These are phyloP conservation scores for human DNA, from an alignment of 2,113 vertebrate species.

Conservation along the genomic window GRCh38 chr13:93562001-93562500, in stretches of 20 bases:
- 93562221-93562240: too few relatives aligned
- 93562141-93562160: constrained; percentile 33
- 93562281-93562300: not conserved
- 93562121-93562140: constrained; percentile 41
- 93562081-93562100: constrained; percentile 77
- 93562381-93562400: not conserved
- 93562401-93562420: not conserved
- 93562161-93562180: constrained; percentile 16
- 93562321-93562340: constrained; percentile 10
- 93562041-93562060: constrained; percentile 76
- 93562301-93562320: not conserved
- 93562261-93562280: not conserved
- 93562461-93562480: not conserved
- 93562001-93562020: constrained; percentile 64
- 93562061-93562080: constrained; percentile 71
- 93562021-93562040: constrained; percentile 66
- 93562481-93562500: not conserved
- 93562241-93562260: rapidly evolving
- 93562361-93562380: not conserved
- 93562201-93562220: not conserved
- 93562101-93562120: constrained; percentile 77
- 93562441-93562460: not conserved
- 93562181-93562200: not conserved
- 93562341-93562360: not conserved
- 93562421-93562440: not conserved